Conservation (phyloP, 2,888 invertebrate species). For the Oscheius sp. region DNA sequence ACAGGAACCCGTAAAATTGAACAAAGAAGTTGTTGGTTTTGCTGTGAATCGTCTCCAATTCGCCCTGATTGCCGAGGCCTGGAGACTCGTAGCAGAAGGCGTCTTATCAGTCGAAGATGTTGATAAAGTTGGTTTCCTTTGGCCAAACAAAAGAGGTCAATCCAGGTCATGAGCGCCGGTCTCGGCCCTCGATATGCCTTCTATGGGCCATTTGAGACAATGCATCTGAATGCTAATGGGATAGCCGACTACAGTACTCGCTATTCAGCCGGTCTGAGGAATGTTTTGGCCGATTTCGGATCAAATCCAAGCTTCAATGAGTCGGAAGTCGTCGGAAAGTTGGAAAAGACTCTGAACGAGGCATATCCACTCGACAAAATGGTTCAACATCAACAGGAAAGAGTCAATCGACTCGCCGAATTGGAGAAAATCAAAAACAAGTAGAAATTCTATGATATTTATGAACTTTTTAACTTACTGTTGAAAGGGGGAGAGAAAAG, state of each 20-base stretch:
- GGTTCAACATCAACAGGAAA: constrained; percentile 29
- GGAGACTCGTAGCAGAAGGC: constrained; percentile 85
- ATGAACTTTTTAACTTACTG: no score
- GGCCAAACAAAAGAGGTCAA: background rate
- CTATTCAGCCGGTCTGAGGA: constrained; percentile 39
- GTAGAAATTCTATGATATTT: no score
- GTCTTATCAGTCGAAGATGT: constrained; percentile 87
- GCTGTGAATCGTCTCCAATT: constrained; percentile 94
- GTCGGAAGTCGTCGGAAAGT: constrained; percentile 37
- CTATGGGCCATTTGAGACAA: constrained; percentile 90
- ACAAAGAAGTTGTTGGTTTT: constrained; percentile 89
- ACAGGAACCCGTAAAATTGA: constrained; percentile 82
- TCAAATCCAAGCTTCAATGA: constrained; percentile 49
- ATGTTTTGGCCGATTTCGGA: constrained; percentile 47
- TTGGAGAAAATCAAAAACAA: no score
- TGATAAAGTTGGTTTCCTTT: constrained; percentile 79
- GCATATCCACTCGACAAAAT: constrained; percentile 30
- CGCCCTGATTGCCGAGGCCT: constrained; percentile 89
- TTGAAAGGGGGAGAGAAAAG: no score
- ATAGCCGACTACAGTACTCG: constrained; percentile 47
- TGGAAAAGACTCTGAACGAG: constrained; percentile 33
- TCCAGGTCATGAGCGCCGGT: constrained; percentile 50
- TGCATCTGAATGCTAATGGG: constrained; percentile 89
- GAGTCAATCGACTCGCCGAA: constrained; percentile 29
- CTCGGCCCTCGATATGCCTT: constrained; percentile 94